These are phyloP conservation scores for Cephalopachus bancanus DNA, from an alignment of 2,797 vertebrate genomes.

Conservation along the genomic window DNA sequence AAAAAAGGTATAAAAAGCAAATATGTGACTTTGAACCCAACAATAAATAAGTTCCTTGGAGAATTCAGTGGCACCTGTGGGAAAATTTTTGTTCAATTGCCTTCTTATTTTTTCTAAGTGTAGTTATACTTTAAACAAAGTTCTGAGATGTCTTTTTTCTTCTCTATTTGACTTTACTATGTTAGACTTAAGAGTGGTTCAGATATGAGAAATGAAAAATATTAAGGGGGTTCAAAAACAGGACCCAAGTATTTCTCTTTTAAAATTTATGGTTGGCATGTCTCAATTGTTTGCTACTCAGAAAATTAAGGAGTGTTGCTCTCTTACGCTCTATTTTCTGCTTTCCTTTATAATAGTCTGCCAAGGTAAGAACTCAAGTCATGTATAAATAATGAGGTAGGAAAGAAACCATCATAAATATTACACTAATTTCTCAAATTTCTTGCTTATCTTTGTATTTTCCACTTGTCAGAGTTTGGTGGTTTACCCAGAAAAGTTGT, in stretches of 20 bases:
- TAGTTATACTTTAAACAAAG: conserved; percentile 16
- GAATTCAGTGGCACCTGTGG: conserved; percentile 28
- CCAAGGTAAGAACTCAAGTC: conserved; percentile 14
- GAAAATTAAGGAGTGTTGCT: background rate
- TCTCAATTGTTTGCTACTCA: background rate
- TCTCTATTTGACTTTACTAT: background rate
- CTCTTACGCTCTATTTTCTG: background rate
- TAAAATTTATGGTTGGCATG: background rate
- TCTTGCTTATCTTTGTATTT: conserved; percentile 56
- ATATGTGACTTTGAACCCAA: conserved; percentile 48
- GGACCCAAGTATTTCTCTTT: background rate
- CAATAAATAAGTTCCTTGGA: conserved; percentile 63
- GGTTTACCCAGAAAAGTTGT: conserved; percentile 1
- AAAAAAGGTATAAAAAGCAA: conserved; percentile 42
- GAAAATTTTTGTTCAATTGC: background rate
- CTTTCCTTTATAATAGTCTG: background rate
- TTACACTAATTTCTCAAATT: conserved; percentile 16
- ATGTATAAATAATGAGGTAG: background rate
- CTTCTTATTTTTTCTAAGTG: conserved; percentile 37
- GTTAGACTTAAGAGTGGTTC: background rate
- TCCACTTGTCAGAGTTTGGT: background rate
- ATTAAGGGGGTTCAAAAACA: conserved; percentile 52
- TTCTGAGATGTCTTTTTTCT: background rate
- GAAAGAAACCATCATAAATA: conserved; percentile 31
- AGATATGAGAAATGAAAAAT: conserved; percentile 46